These are phyloP conservation scores for Scyliorhinus canicula DNA, from an alignment of 2,797 vertebrate genomes.

Conservation along the genomic window DNA sequence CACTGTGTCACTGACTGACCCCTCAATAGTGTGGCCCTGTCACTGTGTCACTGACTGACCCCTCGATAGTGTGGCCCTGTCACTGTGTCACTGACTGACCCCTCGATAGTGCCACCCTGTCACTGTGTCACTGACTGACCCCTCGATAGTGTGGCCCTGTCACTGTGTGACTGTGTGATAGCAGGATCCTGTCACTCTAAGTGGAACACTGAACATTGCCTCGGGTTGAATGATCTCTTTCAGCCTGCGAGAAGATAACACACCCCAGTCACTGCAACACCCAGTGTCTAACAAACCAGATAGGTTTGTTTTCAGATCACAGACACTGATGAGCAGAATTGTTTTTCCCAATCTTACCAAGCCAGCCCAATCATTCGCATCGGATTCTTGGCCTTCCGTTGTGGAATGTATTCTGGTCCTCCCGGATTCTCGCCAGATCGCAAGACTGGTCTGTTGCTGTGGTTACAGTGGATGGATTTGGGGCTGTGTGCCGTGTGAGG, in stretches of 20 bases:
- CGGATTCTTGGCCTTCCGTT: slow-evolving; percentile 73
- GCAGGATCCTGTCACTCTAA: no score
- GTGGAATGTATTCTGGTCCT: slow-evolving; percentile 67
- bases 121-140: background rate
- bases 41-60: background rate
- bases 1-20: background rate
- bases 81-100: background rate
- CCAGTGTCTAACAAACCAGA: background rate
- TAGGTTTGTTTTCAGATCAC: background rate
- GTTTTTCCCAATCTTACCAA: slow-evolving; percentile 61
- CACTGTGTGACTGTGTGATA: background rate
- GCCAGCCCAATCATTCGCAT: slow-evolving; percentile 79
- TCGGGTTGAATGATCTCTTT: background rate
- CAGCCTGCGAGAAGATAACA: background rate
- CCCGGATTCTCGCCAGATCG: slow-evolving; percentile 43
- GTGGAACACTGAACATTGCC: no score
- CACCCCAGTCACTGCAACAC: background rate
- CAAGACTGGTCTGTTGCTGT: slow-evolving; percentile 41
- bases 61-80: background rate
- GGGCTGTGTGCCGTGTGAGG: background rate
- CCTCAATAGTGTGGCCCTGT: background rate
- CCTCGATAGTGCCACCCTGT: background rate
- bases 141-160: background rate
- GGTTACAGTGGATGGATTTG: slow-evolving; percentile 47
- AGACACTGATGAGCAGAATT: background rate